These are phyloP conservation scores for Cephus runcator DNA, from an alignment of 2,888 invertebrate species.

Conservation along the genomic window DNA sequence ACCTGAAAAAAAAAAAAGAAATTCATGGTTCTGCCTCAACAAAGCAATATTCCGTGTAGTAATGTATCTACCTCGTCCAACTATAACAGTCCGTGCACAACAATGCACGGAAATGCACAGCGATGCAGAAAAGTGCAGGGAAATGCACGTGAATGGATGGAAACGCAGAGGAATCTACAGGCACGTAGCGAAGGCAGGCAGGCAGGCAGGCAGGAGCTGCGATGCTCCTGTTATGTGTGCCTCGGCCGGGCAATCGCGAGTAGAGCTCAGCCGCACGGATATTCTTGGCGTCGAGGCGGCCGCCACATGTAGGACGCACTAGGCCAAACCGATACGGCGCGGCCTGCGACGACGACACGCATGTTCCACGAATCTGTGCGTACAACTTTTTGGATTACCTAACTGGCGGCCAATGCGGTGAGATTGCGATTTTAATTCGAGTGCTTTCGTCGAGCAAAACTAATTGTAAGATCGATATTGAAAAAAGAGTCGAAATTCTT, in stretches of 20 bases:
- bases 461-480: neutral
- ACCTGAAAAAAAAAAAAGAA: neutral
- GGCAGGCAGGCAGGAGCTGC: neutral
- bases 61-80: neutral
- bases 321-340: constrained; percentile 33
- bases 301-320: constrained; percentile 37
- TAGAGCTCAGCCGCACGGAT: constrained; percentile 21
- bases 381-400: neutral
- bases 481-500: too few relatives aligned
- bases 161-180: too few relatives aligned
- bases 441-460: neutral
- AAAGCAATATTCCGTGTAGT: neutral
- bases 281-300: constrained; percentile 41
- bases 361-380: neutral
- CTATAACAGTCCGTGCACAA: too few relatives aligned
- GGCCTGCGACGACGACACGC: constrained; percentile 5
- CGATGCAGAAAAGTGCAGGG: too few relatives aligned
- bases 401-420: neutral
- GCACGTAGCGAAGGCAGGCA: neutral
- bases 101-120: neutral
- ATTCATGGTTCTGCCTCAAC: neutral
- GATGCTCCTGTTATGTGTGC: neutral
- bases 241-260: neutral
- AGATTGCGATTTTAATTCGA: neutral
- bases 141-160: too few relatives aligned